Base-by-base conservation (phyloP, 1,140 invertebrate species). In the Drosophila auraria region DNA sequence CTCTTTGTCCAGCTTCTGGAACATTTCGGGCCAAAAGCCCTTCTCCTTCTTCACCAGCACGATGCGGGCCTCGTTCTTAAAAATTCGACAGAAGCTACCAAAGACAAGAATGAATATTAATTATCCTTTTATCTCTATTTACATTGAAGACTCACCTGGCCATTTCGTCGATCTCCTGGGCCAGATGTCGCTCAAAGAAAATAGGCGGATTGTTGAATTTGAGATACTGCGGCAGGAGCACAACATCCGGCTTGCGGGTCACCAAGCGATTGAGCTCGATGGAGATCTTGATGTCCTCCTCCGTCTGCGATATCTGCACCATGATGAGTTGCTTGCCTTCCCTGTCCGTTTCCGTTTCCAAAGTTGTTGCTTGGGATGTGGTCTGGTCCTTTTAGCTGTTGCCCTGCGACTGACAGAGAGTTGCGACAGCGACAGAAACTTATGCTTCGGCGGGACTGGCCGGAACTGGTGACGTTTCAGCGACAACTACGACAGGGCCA, bases 201-300 rank as follows among this genome's bases (percentile, higher is more conserved):
- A 92, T 92, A 6, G 92, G 92, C 12, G 92, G 92, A 87, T 91
- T 92, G 59, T 92, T 92, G 30, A 92, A 92, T 47, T 92, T 92
- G 0, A 92, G 53, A 64, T 92, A 92, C 51, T 81, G 84, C 7
- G 91, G 89, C 33, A 92, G 50, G 5, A 92, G 78, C 0, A 92
- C 87, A 56, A 92, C 84, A 40, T 92, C 92, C 53, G 92, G 92
- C 50, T 92, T 92, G 17, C 91, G 87, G 15, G 83, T 92, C 9
- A 92, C 91, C 36, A 92, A 59, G 6, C 91, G 78, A 71, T 92
- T 92, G 11, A 92, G 62, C 49, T 92, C 92, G 70, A 92, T 92
- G 4, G 90, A 91, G 38, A 92, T 92, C 69, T 92, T 92, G 30
- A 92, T 92, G 44, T 92, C 91, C 42, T 92, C 91, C 73, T 92